These are phyloP conservation scores for Halictus quadricinctus DNA, from an alignment of 2,888 invertebrate species.

Conservation along the genomic window DNA sequence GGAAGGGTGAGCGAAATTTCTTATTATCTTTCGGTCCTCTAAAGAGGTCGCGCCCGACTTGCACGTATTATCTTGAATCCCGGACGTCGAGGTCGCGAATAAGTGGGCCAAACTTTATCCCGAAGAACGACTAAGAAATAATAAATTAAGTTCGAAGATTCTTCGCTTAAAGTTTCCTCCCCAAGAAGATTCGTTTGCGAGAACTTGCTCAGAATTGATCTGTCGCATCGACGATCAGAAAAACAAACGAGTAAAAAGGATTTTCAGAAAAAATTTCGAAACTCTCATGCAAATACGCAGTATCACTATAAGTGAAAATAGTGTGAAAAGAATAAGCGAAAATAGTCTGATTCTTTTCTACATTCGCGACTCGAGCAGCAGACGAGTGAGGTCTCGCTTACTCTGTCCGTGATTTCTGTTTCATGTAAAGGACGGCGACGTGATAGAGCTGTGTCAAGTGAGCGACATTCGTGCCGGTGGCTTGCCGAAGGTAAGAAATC, in stretches of 20 bases:
- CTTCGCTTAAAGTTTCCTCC: not conserved
- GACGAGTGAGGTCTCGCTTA: not conserved
- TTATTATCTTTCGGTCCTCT: slow-evolving; percentile 4
- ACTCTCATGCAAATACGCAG: not conserved
- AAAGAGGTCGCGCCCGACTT: not conserved
- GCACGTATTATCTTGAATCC: not conserved
- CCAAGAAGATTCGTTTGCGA: not conserved
- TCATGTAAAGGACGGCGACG: slow-evolving; percentile 95
- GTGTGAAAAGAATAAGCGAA: too few species aligned
- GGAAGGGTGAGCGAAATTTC: slow-evolving; percentile 87
- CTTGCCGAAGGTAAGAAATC: slow-evolving; percentile 90
- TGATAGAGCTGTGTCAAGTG: slow-evolving; percentile 98
- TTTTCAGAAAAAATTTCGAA: not conserved
- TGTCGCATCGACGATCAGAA: not conserved
- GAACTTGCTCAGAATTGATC: not conserved
- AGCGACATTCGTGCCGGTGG: slow-evolving; percentile 98
- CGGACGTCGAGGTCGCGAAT: not conserved
- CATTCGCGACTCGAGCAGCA: too few species aligned
- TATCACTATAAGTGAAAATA: too few species aligned
- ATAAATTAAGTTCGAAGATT: not conserved
- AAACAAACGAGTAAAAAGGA: not conserved
- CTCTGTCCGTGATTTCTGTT: not conserved
- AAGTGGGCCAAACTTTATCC: not conserved
- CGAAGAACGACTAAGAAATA: too few species aligned
- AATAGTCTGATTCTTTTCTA: too few species aligned